Conservation (phyloP, 2,113 vertebrate genomes). For the Pterophyllum scalare region DNA sequence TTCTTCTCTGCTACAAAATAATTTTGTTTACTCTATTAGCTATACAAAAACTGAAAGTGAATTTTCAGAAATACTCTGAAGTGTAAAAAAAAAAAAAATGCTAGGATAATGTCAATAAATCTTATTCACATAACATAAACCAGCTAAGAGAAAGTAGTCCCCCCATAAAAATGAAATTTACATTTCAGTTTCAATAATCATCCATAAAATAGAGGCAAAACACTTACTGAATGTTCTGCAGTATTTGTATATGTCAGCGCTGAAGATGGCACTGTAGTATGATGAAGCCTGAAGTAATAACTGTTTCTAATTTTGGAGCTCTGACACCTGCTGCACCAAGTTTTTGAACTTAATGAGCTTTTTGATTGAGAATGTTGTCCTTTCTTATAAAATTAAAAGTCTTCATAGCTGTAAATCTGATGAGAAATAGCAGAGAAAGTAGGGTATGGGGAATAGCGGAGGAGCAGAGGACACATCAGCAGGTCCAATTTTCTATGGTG, state of each 20-base stretch:
- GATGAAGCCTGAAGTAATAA: neutral
- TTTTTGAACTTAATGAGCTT: constrained; percentile 5
- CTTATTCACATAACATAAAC: neutral
- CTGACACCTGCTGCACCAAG: neutral
- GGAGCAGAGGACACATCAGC: constrained; percentile 55
- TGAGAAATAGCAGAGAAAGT: constrained; percentile 10
- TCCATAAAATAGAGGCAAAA: neutral
- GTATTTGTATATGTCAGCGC: neutral
- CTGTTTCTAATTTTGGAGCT: neutral
- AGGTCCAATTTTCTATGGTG: constrained; percentile 64
- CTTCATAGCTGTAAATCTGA: neutral
- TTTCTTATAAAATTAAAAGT: constrained; percentile 1
- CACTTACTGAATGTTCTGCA: neutral
- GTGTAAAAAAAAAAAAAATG: too few relatives aligned
- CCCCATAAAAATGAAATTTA: neutral
- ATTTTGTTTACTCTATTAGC: too few relatives aligned
- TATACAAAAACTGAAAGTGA: too few relatives aligned
- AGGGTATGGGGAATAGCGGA: neutral
- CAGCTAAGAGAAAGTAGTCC: neutral
- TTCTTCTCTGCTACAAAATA: too few relatives aligned
- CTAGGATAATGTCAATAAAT: neutral
- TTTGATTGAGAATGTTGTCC: neutral
- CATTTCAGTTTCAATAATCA: neutral
- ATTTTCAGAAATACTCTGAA: too few relatives aligned
- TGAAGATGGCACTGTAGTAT: neutral